phyloP scores from a whole-genome alignment of 1,140 invertebrate species.

The Eciton burchellii region DNA sequence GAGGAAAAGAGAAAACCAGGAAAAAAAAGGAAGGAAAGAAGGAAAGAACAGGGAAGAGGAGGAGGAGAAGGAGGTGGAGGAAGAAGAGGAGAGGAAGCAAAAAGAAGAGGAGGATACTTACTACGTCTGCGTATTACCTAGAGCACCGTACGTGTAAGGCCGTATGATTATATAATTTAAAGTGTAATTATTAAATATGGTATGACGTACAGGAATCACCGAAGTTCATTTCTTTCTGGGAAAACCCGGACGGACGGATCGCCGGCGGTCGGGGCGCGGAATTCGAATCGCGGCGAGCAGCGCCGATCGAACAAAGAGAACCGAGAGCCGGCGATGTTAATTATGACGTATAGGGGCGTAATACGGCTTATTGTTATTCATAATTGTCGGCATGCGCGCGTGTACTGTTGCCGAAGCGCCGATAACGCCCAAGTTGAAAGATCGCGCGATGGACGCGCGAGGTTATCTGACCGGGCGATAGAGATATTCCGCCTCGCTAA shows the following conservation, averaged over 20 bases:
- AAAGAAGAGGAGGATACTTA: constrained; percentile 83
- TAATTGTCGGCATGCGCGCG: constrained; percentile 27
- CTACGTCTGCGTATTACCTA: constrained; percentile 85
- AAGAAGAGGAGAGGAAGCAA: too few relatives aligned
- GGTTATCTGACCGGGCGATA: constrained; percentile 65
- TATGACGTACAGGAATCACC: constrained; percentile 81
- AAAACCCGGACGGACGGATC: constrained; percentile 5
- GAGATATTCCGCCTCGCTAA: constrained; percentile 29
- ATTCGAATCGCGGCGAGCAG: background rate
- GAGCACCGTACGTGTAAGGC: constrained; percentile 85
- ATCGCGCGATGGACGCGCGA: constrained; percentile 56
- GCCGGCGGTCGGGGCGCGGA: background rate
- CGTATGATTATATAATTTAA: constrained; percentile 86
- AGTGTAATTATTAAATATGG: constrained; percentile 86
- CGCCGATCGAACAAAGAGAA: constrained; percentile 26
- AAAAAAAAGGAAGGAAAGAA: too few relatives aligned
- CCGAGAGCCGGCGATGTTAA: constrained; percentile 43
- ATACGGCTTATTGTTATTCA: constrained; percentile 67
- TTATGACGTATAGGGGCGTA: constrained; percentile 56
- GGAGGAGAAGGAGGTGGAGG: too few relatives aligned
- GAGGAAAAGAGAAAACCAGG: too few relatives aligned
- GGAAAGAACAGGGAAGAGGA: too few relatives aligned
- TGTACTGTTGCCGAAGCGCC: constrained; percentile 33
- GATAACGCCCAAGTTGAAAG: constrained; percentile 68
- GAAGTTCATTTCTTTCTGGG: constrained; percentile 36